Base-by-base conservation (phyloP, 1,140 invertebrate species). In the Galleria mellonella region DNA sequence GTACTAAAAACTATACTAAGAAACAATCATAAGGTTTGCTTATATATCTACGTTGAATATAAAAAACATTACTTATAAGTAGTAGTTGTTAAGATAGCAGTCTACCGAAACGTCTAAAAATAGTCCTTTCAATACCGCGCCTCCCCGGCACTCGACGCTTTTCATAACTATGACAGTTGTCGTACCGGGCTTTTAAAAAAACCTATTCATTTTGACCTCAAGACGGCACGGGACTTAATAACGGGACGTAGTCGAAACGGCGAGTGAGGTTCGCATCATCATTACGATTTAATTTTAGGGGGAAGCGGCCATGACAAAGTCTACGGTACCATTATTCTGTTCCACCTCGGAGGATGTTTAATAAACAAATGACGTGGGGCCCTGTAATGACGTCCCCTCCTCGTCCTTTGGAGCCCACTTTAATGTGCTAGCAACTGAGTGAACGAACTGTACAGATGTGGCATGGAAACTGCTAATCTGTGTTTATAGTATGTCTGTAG, bases 231-330 rank as follows among this genome's bases (percentile, higher is more conserved):
- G 70, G 68, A 74, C 75, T 82, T 78, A 78, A 82, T 82, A 84
- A 82, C 64, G 55, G 70, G 65, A 70, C 55, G 51, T 49, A 56
- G 50, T 63, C 61, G 72, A 74, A 64, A 61, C 62, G 61, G 55
- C 56, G 69, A 82, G 61, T 66, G 69, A 62, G 61, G 63, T 72
- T 59, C 57, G 70, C 72, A 79, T 83, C 81, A 78, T 78, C 73
- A 75, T 81, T 83, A 83, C 70, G 63, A 81, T 84, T 84, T 77
- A 81, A 84, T 84, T 82, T 76, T 58, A 63, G 70, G 67, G 74
- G 73, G 78, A 78, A 72, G 69, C 69, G 70, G 54, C 74, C 73
- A 61, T 76, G 74, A 78, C 77, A 81, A 79, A 74, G 73, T 76
- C 74, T 76, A 63, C 63, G 50, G 54, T 55, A 60, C 70, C 72